A percentile compares a stretch with the other conserved stretches of the same genome.
phyloP scores from a whole-genome alignment of 1,140 invertebrate species.

The Batillaria attramentaria region DNA sequence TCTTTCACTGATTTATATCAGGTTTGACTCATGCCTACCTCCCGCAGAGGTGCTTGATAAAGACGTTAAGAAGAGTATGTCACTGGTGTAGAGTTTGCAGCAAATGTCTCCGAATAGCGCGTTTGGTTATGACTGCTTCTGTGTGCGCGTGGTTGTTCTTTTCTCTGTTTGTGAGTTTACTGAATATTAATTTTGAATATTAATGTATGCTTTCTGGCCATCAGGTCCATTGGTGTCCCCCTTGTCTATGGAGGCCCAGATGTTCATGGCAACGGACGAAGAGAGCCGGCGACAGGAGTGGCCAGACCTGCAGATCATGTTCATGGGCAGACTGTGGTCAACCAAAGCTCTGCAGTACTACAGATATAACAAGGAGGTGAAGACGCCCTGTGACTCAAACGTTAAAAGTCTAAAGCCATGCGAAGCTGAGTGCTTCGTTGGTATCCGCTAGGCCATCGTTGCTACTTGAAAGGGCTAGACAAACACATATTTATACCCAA shows the following conservation, averaged over 20 bases:
- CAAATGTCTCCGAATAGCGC: neutral
- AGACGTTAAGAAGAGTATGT: neutral
- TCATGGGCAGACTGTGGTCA: neutral
- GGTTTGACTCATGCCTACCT: neutral
- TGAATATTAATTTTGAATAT: neutral
- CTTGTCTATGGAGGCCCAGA: neutral
- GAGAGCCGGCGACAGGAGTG: slow-evolving; percentile 1
- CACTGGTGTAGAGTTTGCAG: neutral
- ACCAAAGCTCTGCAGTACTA: neutral
- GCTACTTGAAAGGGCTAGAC: too few species aligned
- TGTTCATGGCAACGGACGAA: slow-evolving; percentile 9
- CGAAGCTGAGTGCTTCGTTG: too few species aligned
- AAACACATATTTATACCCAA: too few species aligned
- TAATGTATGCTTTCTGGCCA: neutral
- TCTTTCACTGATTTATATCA: neutral
- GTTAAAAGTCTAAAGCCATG: too few species aligned
- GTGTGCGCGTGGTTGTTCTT: neutral
- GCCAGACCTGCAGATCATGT: slow-evolving; percentile 24
- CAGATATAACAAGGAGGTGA: slow-evolving; percentile 15
- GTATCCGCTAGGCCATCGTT: too few species aligned
- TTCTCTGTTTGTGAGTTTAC: neutral
- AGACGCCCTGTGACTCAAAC: neutral
- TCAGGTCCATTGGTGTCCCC: slow-evolving; percentile 27
- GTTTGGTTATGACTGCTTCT: neutral
- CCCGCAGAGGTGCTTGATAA: neutral